Evolutionary conservation across 2,797 vertebrate genomes (phyloP).

Genomic region (Tympanoctomys barrerae): DNA sequence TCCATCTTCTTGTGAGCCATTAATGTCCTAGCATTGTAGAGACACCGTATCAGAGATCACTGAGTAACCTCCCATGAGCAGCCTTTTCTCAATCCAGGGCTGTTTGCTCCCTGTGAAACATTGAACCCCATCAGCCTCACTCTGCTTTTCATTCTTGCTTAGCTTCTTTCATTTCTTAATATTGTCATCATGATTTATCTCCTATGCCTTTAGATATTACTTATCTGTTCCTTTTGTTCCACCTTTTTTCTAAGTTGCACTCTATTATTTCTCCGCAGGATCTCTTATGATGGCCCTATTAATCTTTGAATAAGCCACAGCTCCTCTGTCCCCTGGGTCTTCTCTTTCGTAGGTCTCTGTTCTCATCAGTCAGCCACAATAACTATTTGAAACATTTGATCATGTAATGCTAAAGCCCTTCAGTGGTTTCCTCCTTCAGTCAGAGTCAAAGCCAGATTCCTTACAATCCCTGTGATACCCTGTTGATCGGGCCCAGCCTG

Average conservation of each 20-base stretch:
- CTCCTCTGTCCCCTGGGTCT: neutral
- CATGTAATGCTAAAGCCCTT: neutral
- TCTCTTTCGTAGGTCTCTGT: neutral
- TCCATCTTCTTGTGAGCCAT: neutral
- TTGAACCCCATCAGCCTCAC: neutral
- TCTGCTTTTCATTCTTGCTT: conserved; percentile 11
- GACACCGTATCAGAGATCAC: neutral
- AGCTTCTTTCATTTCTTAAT: neutral
- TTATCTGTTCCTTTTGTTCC: conserved; percentile 1
- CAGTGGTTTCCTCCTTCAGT: neutral
- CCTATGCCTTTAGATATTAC: neutral
- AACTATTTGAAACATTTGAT: conserved; percentile 17
- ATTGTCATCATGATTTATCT: conserved; percentile 26
- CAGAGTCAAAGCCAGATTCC: conserved; percentile 34
- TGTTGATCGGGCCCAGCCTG: neutral
- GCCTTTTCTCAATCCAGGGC: neutral
- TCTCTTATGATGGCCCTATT: neutral
- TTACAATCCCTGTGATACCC: neutral
- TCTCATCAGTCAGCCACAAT: neutral
- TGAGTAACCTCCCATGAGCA: neutral
- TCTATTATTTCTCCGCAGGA: neutral
- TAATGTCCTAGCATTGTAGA: neutral
- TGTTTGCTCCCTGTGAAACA: neutral
- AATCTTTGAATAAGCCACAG: neutral
- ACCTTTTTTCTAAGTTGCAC: neutral